A percentile compares a stretch with the other conserved stretches of the same genome.
Evolutionary conservation across 1,140 invertebrate genomes (phyloP).

Genomic region (Octopus sinensis): DNA sequence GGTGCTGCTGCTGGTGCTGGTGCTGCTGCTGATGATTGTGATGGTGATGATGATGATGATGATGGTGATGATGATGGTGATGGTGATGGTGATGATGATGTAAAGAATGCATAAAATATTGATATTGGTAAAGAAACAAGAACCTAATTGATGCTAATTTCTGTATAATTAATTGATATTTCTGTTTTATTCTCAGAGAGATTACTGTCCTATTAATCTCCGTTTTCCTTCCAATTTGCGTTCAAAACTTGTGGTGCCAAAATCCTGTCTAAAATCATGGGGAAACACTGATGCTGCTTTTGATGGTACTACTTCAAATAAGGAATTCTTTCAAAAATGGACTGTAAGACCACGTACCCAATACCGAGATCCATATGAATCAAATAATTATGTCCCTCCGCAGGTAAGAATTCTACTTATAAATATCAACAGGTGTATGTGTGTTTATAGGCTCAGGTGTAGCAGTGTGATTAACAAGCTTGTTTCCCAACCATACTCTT

Average conservation of each 20-base stretch:
- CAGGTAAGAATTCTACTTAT: background rate
- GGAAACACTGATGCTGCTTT: slow-evolving; percentile 34
- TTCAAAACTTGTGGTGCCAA: slow-evolving; percentile 14
- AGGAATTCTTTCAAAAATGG: slow-evolving; percentile 48
- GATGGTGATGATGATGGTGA: too few species aligned
- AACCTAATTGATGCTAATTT: background rate
- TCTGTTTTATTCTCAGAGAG: slow-evolving; percentile 33
- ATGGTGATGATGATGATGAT: too few species aligned
- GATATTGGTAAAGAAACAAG: background rate
- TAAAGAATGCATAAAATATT: too few species aligned
- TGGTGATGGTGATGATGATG: too few species aligned
- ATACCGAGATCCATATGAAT: slow-evolving; percentile 50
- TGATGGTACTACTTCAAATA: slow-evolving; percentile 43
- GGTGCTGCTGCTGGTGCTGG: too few species aligned
- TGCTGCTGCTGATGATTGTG: too few species aligned
- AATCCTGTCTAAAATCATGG: slow-evolving; percentile 24
- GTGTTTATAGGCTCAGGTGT: too few species aligned
- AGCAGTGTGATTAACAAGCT: too few species aligned
- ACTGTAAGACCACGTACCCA: slow-evolving; percentile 30
- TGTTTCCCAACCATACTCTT: too few species aligned
- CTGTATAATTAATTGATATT: background rate
- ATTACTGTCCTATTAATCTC: slow-evolving; percentile 42
- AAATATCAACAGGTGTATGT: too few species aligned
- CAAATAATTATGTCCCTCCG: slow-evolving; percentile 41
- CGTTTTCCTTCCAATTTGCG: slow-evolving; percentile 14